Percentiles rank a stretch among this genome's conserved stretches.
phyloP scores from a whole-genome alignment of 2,797 vertebrate species.

The Huso huso region DNA sequence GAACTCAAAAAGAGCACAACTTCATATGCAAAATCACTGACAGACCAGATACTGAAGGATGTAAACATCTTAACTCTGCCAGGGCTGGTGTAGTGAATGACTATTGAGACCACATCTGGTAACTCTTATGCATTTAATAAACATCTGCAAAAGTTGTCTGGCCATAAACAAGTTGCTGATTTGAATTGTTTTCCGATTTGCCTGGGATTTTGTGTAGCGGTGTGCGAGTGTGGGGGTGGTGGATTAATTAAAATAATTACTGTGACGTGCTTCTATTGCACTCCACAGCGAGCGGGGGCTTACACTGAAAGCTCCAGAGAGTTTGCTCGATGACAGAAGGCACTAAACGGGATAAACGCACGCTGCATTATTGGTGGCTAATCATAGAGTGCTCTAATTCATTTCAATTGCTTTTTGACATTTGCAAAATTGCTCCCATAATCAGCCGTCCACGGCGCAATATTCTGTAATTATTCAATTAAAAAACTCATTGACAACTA shows the following conservation, averaged over 20 bases:
- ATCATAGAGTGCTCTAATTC: conserved; percentile 77
- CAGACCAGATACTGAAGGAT: too few relatives aligned
- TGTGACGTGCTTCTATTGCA: conserved; percentile 9
- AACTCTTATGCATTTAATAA: conserved; percentile 7
- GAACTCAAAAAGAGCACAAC: too few relatives aligned
- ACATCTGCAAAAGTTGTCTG: not conserved
- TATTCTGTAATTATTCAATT: conserved; percentile 93
- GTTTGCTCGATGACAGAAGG: conserved; percentile 8
- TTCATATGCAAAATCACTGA: too few relatives aligned
- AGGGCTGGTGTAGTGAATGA: not conserved
- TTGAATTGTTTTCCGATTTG: not conserved
- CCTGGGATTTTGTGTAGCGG: not conserved
- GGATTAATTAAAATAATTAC: conserved; percentile 25
- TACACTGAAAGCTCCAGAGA: not conserved
- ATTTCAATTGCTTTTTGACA: conserved; percentile 94
- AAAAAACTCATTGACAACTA: conserved; percentile 72
- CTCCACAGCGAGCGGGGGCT: conserved; percentile 5
- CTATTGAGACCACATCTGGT: not conserved
- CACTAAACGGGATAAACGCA: conserved; percentile 62
- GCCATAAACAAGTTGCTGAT: too few relatives aligned
- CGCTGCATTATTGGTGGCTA: conserved; percentile 70
- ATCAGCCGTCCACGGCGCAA: conserved; percentile 67
- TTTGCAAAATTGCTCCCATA: conserved; percentile 76
- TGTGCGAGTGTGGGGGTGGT: not conserved
- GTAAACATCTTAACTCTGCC: too few relatives aligned